These are phyloP conservation scores for Holocentrus rufus DNA, from an alignment of 2,797 vertebrate genomes.

Conservation along the genomic window DNA sequence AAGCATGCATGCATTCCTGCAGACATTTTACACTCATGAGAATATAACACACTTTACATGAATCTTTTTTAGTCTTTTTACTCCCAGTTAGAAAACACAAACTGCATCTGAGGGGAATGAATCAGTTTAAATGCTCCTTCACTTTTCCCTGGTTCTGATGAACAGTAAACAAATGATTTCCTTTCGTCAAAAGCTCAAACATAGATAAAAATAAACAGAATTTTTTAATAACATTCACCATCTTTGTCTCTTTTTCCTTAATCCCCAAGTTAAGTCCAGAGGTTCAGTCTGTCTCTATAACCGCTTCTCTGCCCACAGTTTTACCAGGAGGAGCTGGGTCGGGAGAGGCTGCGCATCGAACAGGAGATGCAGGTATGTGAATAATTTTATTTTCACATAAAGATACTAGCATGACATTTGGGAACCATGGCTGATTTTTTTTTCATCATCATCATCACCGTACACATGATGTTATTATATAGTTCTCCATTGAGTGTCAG, in stretches of 20 bases:
- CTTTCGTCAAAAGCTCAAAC: background rate
- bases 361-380: constrained; percentile 85
- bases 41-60: no score
- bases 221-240: background rate
- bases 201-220: background rate
- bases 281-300: constrained; percentile 26
- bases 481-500: constrained; percentile 61
- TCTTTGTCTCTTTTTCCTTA: background rate
- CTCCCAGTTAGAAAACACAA: background rate
- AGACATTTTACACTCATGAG: no score
- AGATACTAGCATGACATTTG: background rate
- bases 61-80: background rate
- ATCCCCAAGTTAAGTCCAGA: background rate
- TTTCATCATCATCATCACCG: background rate
- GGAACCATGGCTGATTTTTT: background rate
- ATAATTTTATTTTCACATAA: background rate
- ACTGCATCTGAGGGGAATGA: background rate
- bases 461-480: constrained; percentile 21
- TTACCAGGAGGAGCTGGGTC: constrained; percentile 84
- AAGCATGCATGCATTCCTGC: no score
- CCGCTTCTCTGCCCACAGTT: constrained; percentile 67
- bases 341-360: constrained; percentile 83
- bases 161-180: background rate
- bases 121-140: background rate
- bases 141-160: no score